Conservation (phyloP, 2,797 vertebrate genomes). For the Dromococcyx pavoninus region DNA sequence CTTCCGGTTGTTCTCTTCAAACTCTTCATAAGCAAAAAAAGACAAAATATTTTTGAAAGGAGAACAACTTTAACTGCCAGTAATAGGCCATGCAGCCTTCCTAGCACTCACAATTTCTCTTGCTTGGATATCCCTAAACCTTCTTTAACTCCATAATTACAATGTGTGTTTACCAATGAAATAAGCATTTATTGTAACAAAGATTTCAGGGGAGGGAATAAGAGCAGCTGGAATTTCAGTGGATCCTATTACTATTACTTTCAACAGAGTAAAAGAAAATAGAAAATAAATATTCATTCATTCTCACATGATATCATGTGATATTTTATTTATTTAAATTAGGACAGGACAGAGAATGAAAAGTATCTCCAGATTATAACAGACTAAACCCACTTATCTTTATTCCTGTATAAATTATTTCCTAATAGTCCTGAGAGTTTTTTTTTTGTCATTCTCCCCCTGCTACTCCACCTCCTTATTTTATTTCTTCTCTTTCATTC, state of each 20-base stretch:
- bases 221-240: not conserved
- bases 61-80: not conserved
- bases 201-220: not conserved
- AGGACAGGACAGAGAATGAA: not conserved
- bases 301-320: not conserved
- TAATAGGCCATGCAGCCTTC: not conserved
- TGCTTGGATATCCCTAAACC: not conserved
- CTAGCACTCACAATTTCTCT: not conserved
- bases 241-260: not conserved
- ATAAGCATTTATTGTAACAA: not conserved
- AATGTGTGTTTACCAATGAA: not conserved
- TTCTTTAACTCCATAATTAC: not conserved
- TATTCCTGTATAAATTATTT: not conserved
- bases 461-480: not conserved
- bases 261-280: not conserved
- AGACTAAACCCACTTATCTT: not conserved
- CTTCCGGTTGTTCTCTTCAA: not conserved
- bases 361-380: not conserved
- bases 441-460: not conserved
- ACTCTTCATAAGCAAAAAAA: not conserved
- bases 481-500: not conserved
- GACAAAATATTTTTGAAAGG: not conserved
- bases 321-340: not conserved
- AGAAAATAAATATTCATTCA: not conserved
- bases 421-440: not conserved